Conservation (phyloP, 2,797 vertebrate genomes). For the Sebastes matsubarae region DNA sequence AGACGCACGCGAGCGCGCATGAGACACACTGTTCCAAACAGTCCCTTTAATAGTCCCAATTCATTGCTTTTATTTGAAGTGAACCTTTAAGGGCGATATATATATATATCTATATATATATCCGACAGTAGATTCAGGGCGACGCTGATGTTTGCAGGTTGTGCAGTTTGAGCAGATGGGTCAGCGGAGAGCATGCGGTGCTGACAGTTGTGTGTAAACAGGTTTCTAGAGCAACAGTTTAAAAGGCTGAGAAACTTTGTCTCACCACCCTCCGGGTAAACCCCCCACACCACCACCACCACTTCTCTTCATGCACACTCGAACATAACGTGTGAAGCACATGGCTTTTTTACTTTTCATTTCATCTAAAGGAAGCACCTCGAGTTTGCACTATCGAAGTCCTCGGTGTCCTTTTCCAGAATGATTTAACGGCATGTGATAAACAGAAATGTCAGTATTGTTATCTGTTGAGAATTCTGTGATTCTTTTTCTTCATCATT, state of each 20-base stretch:
- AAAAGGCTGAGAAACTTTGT: constrained; percentile 56
- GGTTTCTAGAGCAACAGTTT: constrained; percentile 78
- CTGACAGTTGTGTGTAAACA: constrained; percentile 67
- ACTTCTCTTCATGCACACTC: constrained; percentile 43
- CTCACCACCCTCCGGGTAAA: constrained; percentile 43
- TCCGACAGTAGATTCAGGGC: constrained; percentile 72
- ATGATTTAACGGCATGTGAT: constrained; percentile 81
- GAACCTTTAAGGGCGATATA: constrained; percentile 55
- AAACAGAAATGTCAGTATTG: constrained; percentile 77
- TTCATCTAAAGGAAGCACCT: constrained; percentile 51
- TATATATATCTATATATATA: not conserved
- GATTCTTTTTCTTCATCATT: constrained; percentile 57
- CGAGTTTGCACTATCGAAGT: constrained; percentile 75
- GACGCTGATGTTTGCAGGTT: constrained; percentile 52
- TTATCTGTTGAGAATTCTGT: constrained; percentile 78
- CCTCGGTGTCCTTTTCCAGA: constrained; percentile 55
- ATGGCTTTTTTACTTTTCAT: constrained; percentile 43
- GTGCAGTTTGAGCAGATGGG: constrained; percentile 67
- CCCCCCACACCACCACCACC: constrained; percentile 15
- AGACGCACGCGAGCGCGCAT: too few relatives aligned
- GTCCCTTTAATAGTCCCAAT: constrained; percentile 52
- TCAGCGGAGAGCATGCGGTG: constrained; percentile 53
- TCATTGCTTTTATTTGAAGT: constrained; percentile 72
- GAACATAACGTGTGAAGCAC: constrained; percentile 54
- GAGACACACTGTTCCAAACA: too few relatives aligned